Base-by-base conservation (phyloP, 1,140 invertebrate genomes). In the Drosophila mojavensis region DNA sequence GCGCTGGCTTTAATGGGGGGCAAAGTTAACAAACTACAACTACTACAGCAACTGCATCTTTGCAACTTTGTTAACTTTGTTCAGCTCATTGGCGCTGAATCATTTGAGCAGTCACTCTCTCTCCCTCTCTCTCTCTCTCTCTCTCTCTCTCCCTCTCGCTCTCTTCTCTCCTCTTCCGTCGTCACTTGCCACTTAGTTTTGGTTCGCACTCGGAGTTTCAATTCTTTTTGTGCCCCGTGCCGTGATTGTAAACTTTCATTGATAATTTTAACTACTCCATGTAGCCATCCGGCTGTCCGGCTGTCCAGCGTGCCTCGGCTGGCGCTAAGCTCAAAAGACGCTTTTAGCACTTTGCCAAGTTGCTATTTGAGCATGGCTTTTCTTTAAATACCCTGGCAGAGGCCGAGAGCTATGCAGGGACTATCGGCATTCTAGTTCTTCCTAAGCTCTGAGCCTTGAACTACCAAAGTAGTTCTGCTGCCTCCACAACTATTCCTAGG, bases 171-270 rank as follows among this genome's bases (percentile, higher is more conserved):
- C 20, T 24, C 20, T 20, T 36, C 20, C 20, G 6, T 17, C 15
- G 6, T 10, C 15, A 17, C 28, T 4, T n/a, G 5, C 9, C 10
- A 28, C 7, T 51, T 11, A 20, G 10, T 11, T 60, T 15, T 33
- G 30, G 54, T 39, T 24, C 15, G 7, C 45, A 59, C 17, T 69
- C 43, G 17, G 26, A 73, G 64, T 73, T 76, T 64, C 48, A 45
- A 78, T 62, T 56, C 69, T 66, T 62, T 66, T 61, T 24, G 17
- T 24, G 17, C 36, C 61, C 50, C 24, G 45, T 69, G 61, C 73
- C 66, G 73, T 83, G 80, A 83, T 86, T 86, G 83, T 88, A 86
- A 86, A 86, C 76, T 86, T 86, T 86, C 79, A 88, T 86, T 86
- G 83, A 86, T 86, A 88, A 86, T 88, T 86, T 88, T 88, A 86